phyloP scores from a whole-genome alignment of 2,797 vertebrate species.

The Leptoclinus maculatus region DNA sequence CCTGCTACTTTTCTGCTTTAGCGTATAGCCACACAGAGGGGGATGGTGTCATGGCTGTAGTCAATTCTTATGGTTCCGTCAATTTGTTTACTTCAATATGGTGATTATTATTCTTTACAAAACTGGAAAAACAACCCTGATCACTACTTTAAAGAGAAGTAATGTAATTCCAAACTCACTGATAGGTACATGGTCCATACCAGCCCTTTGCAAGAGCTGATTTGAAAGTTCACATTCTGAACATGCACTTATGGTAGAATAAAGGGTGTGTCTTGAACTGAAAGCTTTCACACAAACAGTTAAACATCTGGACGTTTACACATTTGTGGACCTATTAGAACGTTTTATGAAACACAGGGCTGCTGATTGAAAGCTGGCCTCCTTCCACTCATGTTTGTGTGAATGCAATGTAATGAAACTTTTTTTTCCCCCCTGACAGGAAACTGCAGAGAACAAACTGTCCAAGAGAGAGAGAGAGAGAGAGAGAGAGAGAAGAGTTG shows the following conservation, averaged over 20 bases:
- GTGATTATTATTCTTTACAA: not conserved
- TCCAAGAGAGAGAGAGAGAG: not conserved
- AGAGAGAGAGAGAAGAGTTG: no score
- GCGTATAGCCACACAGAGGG: not conserved
- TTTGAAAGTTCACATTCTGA: not conserved
- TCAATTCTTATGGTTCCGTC: no score
- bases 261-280: not conserved
- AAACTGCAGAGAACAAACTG: not conserved
- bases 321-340: not conserved
- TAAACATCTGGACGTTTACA: not conserved
- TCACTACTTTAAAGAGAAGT: not conserved
- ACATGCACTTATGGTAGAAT: not conserved
- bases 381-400: constrained; percentile 8
- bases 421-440: not conserved
- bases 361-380: constrained; percentile 16
- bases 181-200: not conserved
- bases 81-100: not conserved
- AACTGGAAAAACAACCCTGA: not conserved
- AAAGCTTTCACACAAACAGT: not conserved
- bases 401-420: constrained; percentile 27
- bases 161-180: rapidly evolving
- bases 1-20: not conserved
- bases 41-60: not conserved
- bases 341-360: constrained; percentile 19
- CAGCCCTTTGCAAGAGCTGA: not conserved